Conservation (phyloP, 2,888 invertebrate genomes). For the Linnaemya tessellans region DNA sequence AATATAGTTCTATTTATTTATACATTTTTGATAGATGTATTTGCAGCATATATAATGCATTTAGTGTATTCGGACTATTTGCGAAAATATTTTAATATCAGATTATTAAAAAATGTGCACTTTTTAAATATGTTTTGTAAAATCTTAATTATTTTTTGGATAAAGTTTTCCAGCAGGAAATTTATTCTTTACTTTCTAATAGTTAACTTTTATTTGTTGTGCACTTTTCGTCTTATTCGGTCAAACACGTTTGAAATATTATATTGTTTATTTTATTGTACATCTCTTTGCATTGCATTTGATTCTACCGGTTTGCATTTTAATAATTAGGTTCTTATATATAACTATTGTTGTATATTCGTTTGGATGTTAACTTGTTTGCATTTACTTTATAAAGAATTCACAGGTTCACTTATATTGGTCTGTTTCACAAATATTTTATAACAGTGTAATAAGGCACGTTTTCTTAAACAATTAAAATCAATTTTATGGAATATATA, state of each 20-base stretch:
- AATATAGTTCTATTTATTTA: too few species aligned
- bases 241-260: conserved; percentile 56
- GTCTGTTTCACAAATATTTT: background rate
- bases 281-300: conserved; percentile 61
- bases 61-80: too few species aligned
- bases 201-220: conserved; percentile 14
- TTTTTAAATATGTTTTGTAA: too few species aligned
- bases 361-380: conserved; percentile 60
- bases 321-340: conserved; percentile 9
- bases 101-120: too few species aligned
- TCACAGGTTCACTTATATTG: background rate
- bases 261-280: conserved; percentile 56
- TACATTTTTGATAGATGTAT: too few species aligned
- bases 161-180: too few species aligned
- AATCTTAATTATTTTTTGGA: too few species aligned
- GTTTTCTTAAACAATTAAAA: background rate
- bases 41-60: too few species aligned
- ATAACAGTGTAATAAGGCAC: conserved; percentile 7
- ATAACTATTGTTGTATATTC: background rate
- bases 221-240: conserved; percentile 19
- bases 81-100: too few species aligned
- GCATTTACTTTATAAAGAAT: conserved; percentile 45
- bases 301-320: conserved; percentile 67
- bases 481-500: background rate
- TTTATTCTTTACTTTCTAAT: conserved; percentile 28